A percentile compares a stretch with the other conserved stretches of the same genome.
phyloP scores from a whole-genome alignment of 2,113 vertebrate species.

The Cephalopholis sonnerati region DNA sequence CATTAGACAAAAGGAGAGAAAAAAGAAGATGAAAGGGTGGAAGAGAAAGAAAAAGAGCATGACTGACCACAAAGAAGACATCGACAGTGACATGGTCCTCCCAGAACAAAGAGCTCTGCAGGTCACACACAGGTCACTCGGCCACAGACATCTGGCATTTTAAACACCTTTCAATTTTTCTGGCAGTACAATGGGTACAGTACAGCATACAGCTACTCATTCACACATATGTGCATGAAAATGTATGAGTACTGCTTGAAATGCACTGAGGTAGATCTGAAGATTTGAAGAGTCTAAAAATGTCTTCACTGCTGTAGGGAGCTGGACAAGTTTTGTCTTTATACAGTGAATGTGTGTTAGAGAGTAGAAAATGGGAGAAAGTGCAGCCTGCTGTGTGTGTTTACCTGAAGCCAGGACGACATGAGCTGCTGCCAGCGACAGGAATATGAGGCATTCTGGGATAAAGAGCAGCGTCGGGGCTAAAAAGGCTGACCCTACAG shows the following conservation, averaged over 20 bases:
- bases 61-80: constrained; percentile 10
- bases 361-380: background rate
- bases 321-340: constrained; percentile 4
- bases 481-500: constrained; percentile 39
- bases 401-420: constrained; percentile 29
- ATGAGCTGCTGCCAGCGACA: constrained; percentile 41
- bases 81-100: background rate
- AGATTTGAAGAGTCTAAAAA: constrained; percentile 23
- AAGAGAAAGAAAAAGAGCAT: background rate
- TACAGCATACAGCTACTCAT: constrained; percentile 4
- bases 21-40: background rate
- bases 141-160: constrained; percentile 37
- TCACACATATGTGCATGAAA: background rate
- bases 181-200: constrained; percentile 15
- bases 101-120: background rate
- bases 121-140: constrained; percentile 30
- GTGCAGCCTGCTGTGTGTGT: constrained; percentile 37
- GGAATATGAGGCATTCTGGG: constrained; percentile 16
- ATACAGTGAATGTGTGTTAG: background rate
- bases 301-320: constrained; percentile 22
- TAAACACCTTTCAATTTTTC: constrained; percentile 28
- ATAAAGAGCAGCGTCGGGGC: constrained; percentile 3
- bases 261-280: background rate
- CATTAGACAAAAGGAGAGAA: background rate
- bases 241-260: background rate